Evolutionary conservation across 2,797 vertebrate genomes (phyloP), one percentile per base, ranked within the genome.

Genomic region (Premnoplex brunnescens): DNA sequence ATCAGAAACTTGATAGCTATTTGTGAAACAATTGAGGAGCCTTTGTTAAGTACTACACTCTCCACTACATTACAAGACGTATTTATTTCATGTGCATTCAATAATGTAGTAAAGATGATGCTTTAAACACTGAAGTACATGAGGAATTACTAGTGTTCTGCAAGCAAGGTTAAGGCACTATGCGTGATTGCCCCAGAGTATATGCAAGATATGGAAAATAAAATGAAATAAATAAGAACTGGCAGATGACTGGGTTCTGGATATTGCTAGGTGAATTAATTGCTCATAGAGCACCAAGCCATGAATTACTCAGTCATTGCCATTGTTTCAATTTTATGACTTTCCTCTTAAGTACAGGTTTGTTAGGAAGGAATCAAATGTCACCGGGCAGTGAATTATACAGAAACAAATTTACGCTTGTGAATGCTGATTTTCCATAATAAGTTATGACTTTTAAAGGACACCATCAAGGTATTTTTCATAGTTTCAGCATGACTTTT

Each of bases 81-180:
- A 78, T 97, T 98, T 97, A 93, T 98, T 97, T 97, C 69, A 73
- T 91, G 67, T 95, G 79, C 89, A 63, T 97, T 98, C 97, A 97
- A 97, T 97, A 97, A 97, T 95, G 89, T 86, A 96, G 95, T 93
- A 85, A 95, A 92, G 95, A 95, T 88, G 91, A 76, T 71, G 68
- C 75, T 74, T 76, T 39, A 19, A 41, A 96, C 23, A 24, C 81
- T 95, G 91, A 96, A 95, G 89, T 92, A 91, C 89, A 6, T 91
- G 96, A 96, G 94, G 91, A 94, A 95, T 97, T 96, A 93, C 91
- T 96, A 80, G 71, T 93, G 96, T 97, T 92, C 91, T 93, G 85
- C 88, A 91, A 58, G 56, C 67, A 94, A 94, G 88, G 88, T 95
- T 96, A 95, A 96, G 94, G 87, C 52, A 90, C 90, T 82, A 7